Evolutionary conservation across 2,797 vertebrate species (phyloP).

Genomic region (Sebastes elongatus): DNA sequence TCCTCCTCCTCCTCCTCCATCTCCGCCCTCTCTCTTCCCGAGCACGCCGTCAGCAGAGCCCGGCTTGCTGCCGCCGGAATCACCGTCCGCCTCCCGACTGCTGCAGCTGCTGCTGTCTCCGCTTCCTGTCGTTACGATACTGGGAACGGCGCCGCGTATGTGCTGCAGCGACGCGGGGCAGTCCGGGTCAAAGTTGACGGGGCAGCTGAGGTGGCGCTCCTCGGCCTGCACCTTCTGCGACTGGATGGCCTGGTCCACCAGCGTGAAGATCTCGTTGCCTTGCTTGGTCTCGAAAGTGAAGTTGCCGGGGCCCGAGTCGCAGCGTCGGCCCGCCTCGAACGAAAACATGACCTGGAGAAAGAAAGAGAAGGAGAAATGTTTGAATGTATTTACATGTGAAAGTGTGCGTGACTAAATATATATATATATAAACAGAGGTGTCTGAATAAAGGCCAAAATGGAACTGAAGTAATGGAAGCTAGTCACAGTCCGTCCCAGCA

Average conservation of each 20-base stretch:
- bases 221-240: constrained; percentile 90
- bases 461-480: constrained; percentile 7
- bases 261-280: constrained; percentile 94
- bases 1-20: constrained; percentile 65
- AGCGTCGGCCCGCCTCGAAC: constrained; percentile 95
- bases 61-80: constrained; percentile 81
- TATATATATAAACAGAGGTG: not conserved
- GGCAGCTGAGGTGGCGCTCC: constrained; percentile 81
- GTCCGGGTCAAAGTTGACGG: constrained; percentile 75
- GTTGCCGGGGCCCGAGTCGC: constrained; percentile 94
- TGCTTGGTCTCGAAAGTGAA: constrained; percentile 98
- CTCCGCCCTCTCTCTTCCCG: constrained; percentile 69
- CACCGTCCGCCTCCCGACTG: constrained; percentile 79
- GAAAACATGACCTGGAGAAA: constrained; percentile 96
- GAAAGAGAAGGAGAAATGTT: not conserved
- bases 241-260: constrained; percentile 92
- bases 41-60: constrained; percentile 80
- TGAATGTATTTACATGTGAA: not conserved
- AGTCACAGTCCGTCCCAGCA: not conserved
- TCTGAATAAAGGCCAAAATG: not conserved
- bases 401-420: constrained; percentile 1
- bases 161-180: constrained; percentile 67
- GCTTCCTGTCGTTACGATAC: not conserved
- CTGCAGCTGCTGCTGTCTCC: constrained; percentile 69
- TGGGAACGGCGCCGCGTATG: constrained; percentile 44